Base-by-base conservation (phyloP, 1,140 invertebrate species). In the Ridgeia piscesae region DNA sequence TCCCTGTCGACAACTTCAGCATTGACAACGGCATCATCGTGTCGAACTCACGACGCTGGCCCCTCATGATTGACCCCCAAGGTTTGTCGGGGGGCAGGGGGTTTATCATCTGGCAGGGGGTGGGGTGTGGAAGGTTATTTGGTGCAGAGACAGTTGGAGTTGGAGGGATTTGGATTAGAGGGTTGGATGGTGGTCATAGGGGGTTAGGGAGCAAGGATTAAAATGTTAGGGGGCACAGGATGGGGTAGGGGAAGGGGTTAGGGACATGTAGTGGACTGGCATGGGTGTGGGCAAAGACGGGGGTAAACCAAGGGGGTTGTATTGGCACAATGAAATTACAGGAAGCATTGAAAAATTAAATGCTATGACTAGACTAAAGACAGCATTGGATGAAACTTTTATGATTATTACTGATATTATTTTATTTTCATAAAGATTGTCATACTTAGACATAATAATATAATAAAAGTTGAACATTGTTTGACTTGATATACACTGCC, bases 21-120 rank as follows among this genome's bases (percentile, higher is more conserved):
- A 94, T 96, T 34, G 96, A 96, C 93, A 96, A 96, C 94, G 96
- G 96, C 93, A 96, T 96, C 91, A 95, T 96, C 50, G 95, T 96
- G 0, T 95, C 94, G 35, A 96, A 96, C 92, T 96, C 96, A 33
- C 92, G 95, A 58, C 93, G 96, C 92, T 96, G 96, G 96, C 96
- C 96, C 9, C 94, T 96, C 6, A 95, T 95, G 94, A 96, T 96
- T 94, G 96, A 96, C 94, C 96, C 96, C 89, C 96, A 96, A 94
- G 95, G 95, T 96, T 92, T 88, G 93, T 34, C 17, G 33, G 35
- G 11, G 27, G 58, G 8, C 58, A 77, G 58, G 58, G 58, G 58
- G 27, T 77, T 9, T 8, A 50, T 8, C 48, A n/a, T n/a, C n/a
- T 4, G 42, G 27, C 27, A 77, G 58, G 17, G 58, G 58, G 27